Percentiles rank a stretch among this genome's conserved stretches.
Conservation (phyloP, 1,140 invertebrate species). For the Plutomurus gul region DNA sequence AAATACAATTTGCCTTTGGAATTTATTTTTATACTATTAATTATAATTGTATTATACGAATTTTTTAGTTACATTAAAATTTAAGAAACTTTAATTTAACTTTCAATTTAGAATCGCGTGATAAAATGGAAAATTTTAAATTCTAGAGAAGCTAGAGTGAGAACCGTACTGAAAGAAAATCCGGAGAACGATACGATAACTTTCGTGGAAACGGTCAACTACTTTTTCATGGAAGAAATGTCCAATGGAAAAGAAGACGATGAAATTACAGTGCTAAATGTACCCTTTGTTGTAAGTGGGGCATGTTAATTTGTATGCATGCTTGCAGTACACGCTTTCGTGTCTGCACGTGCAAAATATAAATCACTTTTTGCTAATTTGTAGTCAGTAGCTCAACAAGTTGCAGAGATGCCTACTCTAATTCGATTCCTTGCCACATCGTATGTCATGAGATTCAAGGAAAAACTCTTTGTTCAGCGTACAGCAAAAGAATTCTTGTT, state of each 20-base stretch:
- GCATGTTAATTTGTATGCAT: not conserved
- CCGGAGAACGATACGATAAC: not conserved
- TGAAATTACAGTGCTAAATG: not conserved
- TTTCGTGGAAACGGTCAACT: not conserved
- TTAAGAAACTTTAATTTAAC: too few relatives aligned
- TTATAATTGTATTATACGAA: not conserved
- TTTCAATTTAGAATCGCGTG: not conserved
- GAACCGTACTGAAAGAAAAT: not conserved
- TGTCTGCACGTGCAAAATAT: too few relatives aligned
- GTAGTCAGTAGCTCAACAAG: not conserved
- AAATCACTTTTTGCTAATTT: not conserved
- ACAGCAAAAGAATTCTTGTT: constrained; percentile 40
- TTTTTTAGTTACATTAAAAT: too few relatives aligned
- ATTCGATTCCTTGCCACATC: not conserved
- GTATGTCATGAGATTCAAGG: not conserved
- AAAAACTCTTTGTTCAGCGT: not conserved
- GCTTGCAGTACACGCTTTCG: not conserved
- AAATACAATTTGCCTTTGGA: too few relatives aligned
- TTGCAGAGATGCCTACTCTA: not conserved
- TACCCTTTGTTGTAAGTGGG: not conserved
- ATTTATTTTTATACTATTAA: not conserved
- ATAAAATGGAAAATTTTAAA: not conserved
- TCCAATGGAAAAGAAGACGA: not conserved
- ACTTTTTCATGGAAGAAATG: not conserved
- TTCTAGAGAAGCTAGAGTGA: not conserved